These are phyloP conservation scores for Nezara viridula DNA, from an alignment of 2,888 invertebrate genomes.

Conservation along the genomic window DNA sequence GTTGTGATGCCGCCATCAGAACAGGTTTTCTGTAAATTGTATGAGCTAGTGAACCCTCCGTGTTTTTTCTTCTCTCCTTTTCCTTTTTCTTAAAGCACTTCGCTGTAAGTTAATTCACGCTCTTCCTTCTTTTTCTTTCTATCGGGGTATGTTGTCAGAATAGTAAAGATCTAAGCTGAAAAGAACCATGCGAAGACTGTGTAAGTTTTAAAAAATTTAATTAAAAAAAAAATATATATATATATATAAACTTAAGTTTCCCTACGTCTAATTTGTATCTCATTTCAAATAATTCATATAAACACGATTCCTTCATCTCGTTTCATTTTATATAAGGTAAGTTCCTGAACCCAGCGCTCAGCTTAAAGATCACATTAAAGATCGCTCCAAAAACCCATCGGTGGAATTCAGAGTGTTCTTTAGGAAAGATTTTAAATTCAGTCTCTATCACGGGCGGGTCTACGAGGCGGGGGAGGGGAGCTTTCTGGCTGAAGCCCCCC, in stretches of 20 bases:
- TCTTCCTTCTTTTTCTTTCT: neutral
- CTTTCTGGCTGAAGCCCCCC: too few relatives aligned
- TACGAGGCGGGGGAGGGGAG: too few relatives aligned
- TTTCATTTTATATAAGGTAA: too few relatives aligned
- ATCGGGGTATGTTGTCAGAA: constrained; percentile 14
- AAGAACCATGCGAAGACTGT: neutral
- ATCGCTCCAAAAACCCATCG: too few relatives aligned
- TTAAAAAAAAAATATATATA: neutral
- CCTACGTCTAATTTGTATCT: too few relatives aligned
- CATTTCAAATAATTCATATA: neutral
- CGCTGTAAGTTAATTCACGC: constrained; percentile 44
- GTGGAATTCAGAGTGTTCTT: too few relatives aligned
- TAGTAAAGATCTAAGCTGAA: neutral
- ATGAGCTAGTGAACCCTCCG: constrained; percentile 47
- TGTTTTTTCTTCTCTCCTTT: constrained; percentile 49
- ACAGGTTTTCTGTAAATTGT: constrained; percentile 51
- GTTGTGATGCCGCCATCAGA: constrained; percentile 49
- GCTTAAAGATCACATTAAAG: too few relatives aligned
- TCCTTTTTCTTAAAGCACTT: constrained; percentile 45
- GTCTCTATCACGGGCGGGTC: too few relatives aligned
- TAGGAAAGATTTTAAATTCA: too few relatives aligned
- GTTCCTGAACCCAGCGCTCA: too few relatives aligned
- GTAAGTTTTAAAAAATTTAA: neutral
- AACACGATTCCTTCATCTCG: neutral
- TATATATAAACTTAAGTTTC: neutral